Base-by-base conservation (phyloP, 2,797 vertebrate species). In the Tamandua tetradactyla region DNA sequence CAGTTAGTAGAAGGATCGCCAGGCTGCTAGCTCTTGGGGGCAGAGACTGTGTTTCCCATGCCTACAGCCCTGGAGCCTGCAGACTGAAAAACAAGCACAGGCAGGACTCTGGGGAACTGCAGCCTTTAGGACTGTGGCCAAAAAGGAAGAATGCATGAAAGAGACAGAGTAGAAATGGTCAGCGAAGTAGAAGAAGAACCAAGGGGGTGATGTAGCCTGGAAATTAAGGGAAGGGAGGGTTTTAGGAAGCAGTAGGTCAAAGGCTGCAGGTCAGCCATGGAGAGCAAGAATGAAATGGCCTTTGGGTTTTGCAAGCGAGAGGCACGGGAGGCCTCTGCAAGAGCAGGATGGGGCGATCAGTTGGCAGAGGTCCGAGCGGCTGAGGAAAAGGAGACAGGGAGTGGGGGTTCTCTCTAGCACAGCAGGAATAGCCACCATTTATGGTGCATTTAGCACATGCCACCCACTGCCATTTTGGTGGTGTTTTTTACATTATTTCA, bases 321-420 rank as follows among this genome's bases (percentile, higher is more conserved):
- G 11, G 35, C 49, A 25, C 22, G 3, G 74, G 42, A 84, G 47
- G 61, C 25, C 83, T 61, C 32, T 17, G 6, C 25, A 23, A 72
- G 37, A 76, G 61, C 35, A 25, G 61, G 3, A 0, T 2, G 30
- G 66, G 30, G 18, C 47, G 3, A 64, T 23, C 52, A 1, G 71
- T 83, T 12, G 22, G 35, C 87, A 83, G 66, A 61, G 23, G 52
- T 52, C 44, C 20, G 92, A 61, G 49, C 1, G 20, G 35, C 35
- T 44, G 2, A 52, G 61, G 27, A 35, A 44, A 7, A 55, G n/a
- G 32, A 72, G 55, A 61, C 22, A 20, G 55, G 17, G 61, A 3
- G 40, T 12, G 4, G 27, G 35, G 23, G 25, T 18, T 68, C 10
- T 0, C 30, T 25, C 17, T 32, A 17, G 75, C 35, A 44, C 7